Percentiles rank a stretch among this genome's conserved stretches.
Conservation (phyloP, 2,113 vertebrate species). For the Eidolon helvum region DNA sequence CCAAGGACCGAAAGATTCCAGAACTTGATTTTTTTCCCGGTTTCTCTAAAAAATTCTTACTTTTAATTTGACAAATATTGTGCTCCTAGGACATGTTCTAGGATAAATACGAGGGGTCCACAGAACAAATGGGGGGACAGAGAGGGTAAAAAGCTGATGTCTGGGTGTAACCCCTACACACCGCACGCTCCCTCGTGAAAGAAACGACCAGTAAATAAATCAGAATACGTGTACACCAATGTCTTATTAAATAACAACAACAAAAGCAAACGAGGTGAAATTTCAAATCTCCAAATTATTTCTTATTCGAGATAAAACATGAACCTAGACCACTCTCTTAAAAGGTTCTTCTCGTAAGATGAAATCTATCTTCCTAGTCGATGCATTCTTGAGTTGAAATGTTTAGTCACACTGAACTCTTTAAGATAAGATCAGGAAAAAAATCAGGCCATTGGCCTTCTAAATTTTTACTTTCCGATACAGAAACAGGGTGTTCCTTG, state of each 20-base stretch:
- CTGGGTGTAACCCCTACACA: background rate
- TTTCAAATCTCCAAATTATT: background rate
- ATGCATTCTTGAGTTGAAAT: constrained; percentile 22
- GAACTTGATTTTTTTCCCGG: background rate
- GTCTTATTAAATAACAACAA: background rate
- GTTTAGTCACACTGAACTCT: constrained; percentile 39
- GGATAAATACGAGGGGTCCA: background rate
- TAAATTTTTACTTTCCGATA: constrained; percentile 36
- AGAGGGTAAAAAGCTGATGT: background rate
- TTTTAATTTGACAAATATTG: background rate
- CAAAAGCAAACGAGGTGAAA: background rate
- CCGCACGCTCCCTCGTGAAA: background rate
- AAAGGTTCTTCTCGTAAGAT: background rate
- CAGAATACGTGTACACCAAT: background rate
- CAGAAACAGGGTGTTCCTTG: constrained; percentile 52
- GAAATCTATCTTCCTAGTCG: constrained; percentile 18
- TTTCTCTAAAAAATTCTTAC: background rate
- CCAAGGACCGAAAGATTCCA: background rate
- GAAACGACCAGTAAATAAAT: background rate
- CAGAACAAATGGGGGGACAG: background rate
- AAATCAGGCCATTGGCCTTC: constrained; percentile 36
- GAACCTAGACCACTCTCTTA: background rate
- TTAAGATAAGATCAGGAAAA: constrained; percentile 34
- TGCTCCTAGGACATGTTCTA: background rate
- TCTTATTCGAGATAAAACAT: constrained; percentile 16